A percentile compares a stretch with the other conserved stretches of the same genome.
Evolutionary conservation across 2,113 vertebrate genomes (phyloP).

Genomic region (Equus quagga): DNA sequence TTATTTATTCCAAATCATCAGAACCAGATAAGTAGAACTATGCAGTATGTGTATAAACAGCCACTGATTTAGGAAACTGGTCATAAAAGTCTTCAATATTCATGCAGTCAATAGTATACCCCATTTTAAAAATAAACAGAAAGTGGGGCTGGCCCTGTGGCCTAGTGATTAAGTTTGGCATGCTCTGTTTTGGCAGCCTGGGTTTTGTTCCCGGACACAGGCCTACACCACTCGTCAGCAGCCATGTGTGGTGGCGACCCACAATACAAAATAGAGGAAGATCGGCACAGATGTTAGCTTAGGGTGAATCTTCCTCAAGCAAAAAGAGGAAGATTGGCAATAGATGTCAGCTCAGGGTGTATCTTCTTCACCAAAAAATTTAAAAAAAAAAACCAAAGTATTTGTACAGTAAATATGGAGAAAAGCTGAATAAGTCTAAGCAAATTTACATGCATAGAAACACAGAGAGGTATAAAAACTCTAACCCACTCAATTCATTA

Average conservation of each 20-base stretch:
- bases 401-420: neutral
- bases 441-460: neutral
- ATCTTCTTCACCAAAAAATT: neutral
- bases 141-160: too few relatives aligned
- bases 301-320: too few relatives aligned
- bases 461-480: neutral
- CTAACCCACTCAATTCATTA: neutral
- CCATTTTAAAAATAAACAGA: slow-evolving; percentile 12
- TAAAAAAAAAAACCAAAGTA: slow-evolving; percentile 31
- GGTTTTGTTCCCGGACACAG: too few relatives aligned
- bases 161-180: too few relatives aligned
- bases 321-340: too few relatives aligned
- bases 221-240: too few relatives aligned
- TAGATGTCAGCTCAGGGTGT: too few relatives aligned
- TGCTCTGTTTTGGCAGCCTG: too few relatives aligned
- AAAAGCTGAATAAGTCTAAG: neutral
- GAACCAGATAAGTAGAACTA: neutral
- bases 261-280: too few relatives aligned
- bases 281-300: too few relatives aligned
- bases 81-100: neutral
- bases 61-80: neutral
- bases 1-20: neutral
- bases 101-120: neutral
- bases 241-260: too few relatives aligned
- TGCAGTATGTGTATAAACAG: neutral